Conservation (phyloP, 2,113 vertebrate species). For the Eonycteris spelaea region DNA sequence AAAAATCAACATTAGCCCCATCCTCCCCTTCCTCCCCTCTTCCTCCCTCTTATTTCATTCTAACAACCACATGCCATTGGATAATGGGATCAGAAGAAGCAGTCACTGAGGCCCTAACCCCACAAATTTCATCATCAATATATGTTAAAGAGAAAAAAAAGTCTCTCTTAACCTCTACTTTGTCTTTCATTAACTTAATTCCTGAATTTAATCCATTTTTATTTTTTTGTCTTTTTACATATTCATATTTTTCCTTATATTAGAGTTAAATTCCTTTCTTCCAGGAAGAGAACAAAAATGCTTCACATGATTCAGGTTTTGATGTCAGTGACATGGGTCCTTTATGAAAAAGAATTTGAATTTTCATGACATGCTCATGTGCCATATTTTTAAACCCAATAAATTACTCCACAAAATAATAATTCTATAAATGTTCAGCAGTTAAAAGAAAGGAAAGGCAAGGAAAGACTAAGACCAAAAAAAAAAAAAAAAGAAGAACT, state of each 20-base stretch:
- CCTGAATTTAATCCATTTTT: not conserved
- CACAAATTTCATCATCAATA: not conserved
- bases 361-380: not conserved
- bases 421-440: not conserved
- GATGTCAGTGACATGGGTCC: too few relatives aligned
- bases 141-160: not conserved
- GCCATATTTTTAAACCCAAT: not conserved
- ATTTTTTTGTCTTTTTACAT: not conserved
- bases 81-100: not conserved
- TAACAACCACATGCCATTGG: not conserved
- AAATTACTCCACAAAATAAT: not conserved
- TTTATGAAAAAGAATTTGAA: not conserved
- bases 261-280: not conserved
- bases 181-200: not conserved
- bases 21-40: not conserved
- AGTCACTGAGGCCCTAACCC: not conserved
- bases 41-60: not conserved
- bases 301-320: not conserved
- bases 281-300: not conserved
- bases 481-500: not conserved
- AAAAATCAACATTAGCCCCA: slow-evolving; percentile 16
- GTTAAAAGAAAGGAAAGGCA: not conserved
- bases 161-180: not conserved
- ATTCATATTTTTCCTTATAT: not conserved
- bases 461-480: not conserved